phyloP scores from a whole-genome alignment of 2,888 invertebrate genomes.

The Ceraclea dissimilis region DNA sequence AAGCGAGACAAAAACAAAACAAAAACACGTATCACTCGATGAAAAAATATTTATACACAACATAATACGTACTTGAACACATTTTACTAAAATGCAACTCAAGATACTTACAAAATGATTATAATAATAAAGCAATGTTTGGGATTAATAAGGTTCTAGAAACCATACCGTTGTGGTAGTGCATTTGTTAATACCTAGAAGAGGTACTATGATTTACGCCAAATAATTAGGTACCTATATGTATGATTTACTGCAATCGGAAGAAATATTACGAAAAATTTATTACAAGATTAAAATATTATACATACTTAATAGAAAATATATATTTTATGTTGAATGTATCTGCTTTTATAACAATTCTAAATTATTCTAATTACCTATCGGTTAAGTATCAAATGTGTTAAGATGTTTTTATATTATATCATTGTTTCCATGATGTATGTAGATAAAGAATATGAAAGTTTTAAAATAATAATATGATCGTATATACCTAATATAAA shows the following conservation, averaged over 20 bases:
- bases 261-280: too few species aligned
- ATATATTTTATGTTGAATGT: slow-evolving; percentile 5
- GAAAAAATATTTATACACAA: too few species aligned
- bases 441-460: background rate
- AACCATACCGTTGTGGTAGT: too few species aligned
- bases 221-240: too few species aligned
- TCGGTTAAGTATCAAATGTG: slow-evolving; percentile 9
- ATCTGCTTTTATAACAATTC: slow-evolving; percentile 13
- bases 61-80: background rate
- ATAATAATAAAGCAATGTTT: background rate
- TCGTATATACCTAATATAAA: background rate
- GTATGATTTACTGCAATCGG: too few species aligned
- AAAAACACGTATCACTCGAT: too few species aligned
- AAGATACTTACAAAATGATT: background rate
- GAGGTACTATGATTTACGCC: too few species aligned
- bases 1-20: background rate
- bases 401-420: slow-evolving; percentile 6
- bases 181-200: too few species aligned
- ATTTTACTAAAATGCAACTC: background rate
- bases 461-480: background rate
- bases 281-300: slow-evolving; percentile 1
- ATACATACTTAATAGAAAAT: background rate
- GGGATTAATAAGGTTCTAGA: background rate
- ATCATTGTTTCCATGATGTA: slow-evolving; percentile 7
- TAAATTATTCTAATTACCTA: slow-evolving; percentile 16